A percentile compares a stretch with the other conserved stretches of the same genome.
phyloP scores from a whole-genome alignment of 2,113 vertebrate species.

The Phylloscopus whistleri region DNA sequence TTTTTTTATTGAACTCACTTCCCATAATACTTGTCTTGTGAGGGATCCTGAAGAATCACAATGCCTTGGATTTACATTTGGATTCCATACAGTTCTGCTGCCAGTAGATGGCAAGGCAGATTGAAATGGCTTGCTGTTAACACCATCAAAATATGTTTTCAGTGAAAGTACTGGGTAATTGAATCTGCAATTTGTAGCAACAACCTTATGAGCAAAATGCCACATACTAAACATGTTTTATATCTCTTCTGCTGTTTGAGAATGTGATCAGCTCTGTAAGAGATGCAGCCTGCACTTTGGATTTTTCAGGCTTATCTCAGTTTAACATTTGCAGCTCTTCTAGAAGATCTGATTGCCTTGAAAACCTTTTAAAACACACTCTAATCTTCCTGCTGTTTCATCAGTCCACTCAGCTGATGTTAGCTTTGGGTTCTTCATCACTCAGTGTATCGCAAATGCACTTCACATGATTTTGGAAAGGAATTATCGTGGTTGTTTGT shows the following conservation, averaged over 20 bases:
- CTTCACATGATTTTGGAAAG: background rate
- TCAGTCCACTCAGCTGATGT: background rate
- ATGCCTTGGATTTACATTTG: background rate
- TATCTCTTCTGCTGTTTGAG: background rate
- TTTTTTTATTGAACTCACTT: background rate
- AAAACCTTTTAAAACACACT: conserved; percentile 7
- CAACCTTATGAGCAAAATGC: background rate
- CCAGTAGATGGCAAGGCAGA: background rate
- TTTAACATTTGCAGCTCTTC: background rate
- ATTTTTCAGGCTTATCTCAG: background rate
- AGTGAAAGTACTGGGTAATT: background rate
- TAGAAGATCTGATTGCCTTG: background rate
- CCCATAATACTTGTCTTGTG: background rate
- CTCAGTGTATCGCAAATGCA: background rate
- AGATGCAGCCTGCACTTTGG: background rate
- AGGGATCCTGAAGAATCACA: background rate
- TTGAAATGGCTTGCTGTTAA: background rate
- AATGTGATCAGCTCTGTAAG: background rate
- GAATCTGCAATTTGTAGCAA: background rate
- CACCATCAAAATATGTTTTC: conserved; percentile 5
- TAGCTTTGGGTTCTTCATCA: background rate
- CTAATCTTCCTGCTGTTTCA: background rate
- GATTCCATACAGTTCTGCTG: background rate
- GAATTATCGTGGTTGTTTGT: background rate
- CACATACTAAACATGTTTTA: background rate